A percentile compares a stretch with the other conserved stretches of the same genome.
phyloP scores from a whole-genome alignment of 2,113 vertebrate genomes.

The Myotis brandtii region DNA sequence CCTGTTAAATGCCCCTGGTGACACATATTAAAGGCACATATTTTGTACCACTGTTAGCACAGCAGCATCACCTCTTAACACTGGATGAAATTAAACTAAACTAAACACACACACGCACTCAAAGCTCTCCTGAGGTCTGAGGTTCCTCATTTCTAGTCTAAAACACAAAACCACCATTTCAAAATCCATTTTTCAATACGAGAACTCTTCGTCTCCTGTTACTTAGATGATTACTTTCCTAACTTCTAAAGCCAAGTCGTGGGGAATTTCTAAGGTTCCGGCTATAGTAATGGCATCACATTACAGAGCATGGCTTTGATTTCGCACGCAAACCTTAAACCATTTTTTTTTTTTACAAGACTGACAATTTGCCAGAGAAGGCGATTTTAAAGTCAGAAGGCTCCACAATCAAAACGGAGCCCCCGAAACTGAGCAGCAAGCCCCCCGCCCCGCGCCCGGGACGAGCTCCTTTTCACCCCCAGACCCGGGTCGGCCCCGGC shows the following conservation, averaged over 20 bases:
- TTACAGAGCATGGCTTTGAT: constrained; percentile 50
- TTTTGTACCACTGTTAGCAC: background rate
- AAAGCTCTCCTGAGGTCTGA: background rate
- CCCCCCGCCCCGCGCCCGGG: background rate
- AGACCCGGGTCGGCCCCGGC: background rate
- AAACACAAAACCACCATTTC: constrained; percentile 28
- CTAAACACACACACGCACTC: no score
- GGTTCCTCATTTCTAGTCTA: constrained; percentile 53
- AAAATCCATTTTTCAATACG: background rate
- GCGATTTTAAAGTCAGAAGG: background rate
- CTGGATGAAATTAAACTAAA: background rate
- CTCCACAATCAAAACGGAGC: background rate
- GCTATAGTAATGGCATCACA: background rate
- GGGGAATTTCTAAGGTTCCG: background rate
- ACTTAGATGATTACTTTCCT: background rate
- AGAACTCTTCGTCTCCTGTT: background rate
- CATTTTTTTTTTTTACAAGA: background rate
- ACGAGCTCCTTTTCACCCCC: background rate
- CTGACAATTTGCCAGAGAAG: background rate
- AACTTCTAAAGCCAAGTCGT: background rate
- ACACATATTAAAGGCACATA: background rate
- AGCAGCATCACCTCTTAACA: background rate
- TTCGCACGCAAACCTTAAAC: constrained; percentile 18
- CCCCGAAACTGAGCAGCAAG: background rate
- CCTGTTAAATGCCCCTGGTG: background rate